Percentiles rank a stretch among this genome's conserved stretches.
phyloP scores from a whole-genome alignment of 2,113 vertebrate species.

The Calypte anna region DNA sequence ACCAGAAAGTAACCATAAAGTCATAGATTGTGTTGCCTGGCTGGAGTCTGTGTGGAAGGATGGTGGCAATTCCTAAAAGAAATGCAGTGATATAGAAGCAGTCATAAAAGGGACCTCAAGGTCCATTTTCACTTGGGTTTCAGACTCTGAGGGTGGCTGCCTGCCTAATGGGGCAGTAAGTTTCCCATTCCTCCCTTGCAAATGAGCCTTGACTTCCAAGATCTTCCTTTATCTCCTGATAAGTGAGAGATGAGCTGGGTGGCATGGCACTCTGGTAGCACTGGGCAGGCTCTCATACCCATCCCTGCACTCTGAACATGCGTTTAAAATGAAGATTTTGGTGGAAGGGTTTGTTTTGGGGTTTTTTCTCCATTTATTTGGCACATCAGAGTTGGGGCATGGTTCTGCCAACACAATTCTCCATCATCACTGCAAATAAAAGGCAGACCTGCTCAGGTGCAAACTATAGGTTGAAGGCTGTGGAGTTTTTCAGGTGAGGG shows the following conservation, averaged over 20 bases:
- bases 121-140: background rate
- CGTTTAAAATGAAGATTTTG: background rate
- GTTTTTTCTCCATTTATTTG: background rate
- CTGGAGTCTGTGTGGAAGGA: background rate
- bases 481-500: background rate
- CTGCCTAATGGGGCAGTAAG: background rate
- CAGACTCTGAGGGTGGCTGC: background rate
- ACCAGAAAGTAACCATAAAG: background rate
- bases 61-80: background rate
- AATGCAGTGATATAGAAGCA: background rate
- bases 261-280: background rate
- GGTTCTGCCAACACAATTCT: background rate
- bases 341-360: background rate
- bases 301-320: rapidly evolving
- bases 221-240: background rate
- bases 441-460: background rate
- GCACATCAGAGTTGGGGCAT: background rate
- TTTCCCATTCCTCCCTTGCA: background rate
- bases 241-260: background rate
- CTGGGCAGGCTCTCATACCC: background rate
- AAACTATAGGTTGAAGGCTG: background rate
- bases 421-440: background rate
- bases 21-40: rapidly evolving
- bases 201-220: background rate
- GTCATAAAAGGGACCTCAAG: too few species aligned